Evolutionary conservation across 1,140 invertebrate genomes (phyloP), one percentile per base, ranked within the genome.

Genomic region (Xylocopa sonorina): DNA sequence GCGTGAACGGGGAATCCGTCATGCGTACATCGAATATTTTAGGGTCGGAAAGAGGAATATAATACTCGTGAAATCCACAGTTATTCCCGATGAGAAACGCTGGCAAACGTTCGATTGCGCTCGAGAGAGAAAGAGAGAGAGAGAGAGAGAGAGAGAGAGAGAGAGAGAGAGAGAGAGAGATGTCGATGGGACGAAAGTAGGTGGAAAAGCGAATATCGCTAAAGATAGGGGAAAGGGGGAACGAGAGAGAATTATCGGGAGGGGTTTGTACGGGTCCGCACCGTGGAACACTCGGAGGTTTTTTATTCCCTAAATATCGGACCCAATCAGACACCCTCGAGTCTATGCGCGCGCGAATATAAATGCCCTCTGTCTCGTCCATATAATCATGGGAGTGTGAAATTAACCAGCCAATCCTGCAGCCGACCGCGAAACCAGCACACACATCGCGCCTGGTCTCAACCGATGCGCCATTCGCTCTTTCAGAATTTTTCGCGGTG

Each of bases 301-400:
- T 81, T 87, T 84, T 82, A 87, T 80, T 83, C 80, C 51, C 76
- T 71, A 81, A 87, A 89, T 85, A 89, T 89, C 87, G 87, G 83
- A 88, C 81, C 87, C 88, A 88, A 89, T 89, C 88, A 87, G 84
- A 84, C 85, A 87, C 82, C 82, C 80, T 71, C 79, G 78, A 69
- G 55, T 66, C 66, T 79, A 75, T 78, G 78, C 78, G 76, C 72
- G 74, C 71, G 78, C 87, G 89, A 89, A 90, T 90, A 91, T 90
- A 91, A 91, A 91, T 90, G 88, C 87, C 86, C 86, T 86, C 88
- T 85, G 88, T 89, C 90, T 88, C 89, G 85, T 90, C 87, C 90
- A 91, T 90, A 90, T 91, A 91, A 90, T 91, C 90, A 90, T 90
- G 88, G 90, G 82, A 91, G 89, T 92, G 91, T 91, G 90, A 91